phyloP scores from a whole-genome alignment of 2,113 vertebrate genomes.

The Rana temporaria region DNA sequence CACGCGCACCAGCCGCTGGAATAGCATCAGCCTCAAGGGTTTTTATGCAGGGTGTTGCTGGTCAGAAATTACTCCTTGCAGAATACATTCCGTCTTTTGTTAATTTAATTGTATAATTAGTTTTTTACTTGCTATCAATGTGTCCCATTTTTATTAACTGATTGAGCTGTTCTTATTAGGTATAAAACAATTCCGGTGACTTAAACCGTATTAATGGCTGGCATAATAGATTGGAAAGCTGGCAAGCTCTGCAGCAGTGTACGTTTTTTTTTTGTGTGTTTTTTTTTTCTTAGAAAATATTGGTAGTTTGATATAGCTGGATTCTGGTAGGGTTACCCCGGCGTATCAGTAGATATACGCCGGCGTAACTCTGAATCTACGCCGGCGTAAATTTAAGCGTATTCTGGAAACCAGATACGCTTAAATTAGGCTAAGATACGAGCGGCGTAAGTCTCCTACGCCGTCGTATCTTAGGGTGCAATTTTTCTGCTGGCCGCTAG shows the following conservation, averaged over 20 bases:
- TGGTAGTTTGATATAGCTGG: too few relatives aligned
- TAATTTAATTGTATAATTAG: slow-evolving; percentile 48
- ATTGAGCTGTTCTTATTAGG: slow-evolving; percentile 25
- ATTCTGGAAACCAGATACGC: too few relatives aligned
- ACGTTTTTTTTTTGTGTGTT: not conserved
- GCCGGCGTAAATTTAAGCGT: too few relatives aligned
- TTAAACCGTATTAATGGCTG: slow-evolving; percentile 20
- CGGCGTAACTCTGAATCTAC: too few relatives aligned
- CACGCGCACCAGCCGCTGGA: slow-evolving; percentile 59
- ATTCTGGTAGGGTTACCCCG: too few relatives aligned
- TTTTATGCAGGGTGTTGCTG: slow-evolving; percentile 56
- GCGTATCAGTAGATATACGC: too few relatives aligned
- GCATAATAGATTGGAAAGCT: not conserved
- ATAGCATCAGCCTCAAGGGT: slow-evolving; percentile 50
- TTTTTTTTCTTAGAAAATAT: too few relatives aligned
- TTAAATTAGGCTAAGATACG: too few relatives aligned
- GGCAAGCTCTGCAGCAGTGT: not conserved
- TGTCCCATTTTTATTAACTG: slow-evolving; percentile 48
- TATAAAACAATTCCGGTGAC: slow-evolving; percentile 36
- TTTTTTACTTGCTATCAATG: slow-evolving; percentile 51
- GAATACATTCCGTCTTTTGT: slow-evolving; percentile 47
- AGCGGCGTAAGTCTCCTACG: too few relatives aligned
- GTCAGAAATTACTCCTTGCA: slow-evolving; percentile 50
- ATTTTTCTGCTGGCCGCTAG: too few relatives aligned
- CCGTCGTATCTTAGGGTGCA: too few relatives aligned